Evolutionary conservation across 1,140 invertebrate genomes (phyloP).

Genomic region (Gonatopus flavifemur): DNA sequence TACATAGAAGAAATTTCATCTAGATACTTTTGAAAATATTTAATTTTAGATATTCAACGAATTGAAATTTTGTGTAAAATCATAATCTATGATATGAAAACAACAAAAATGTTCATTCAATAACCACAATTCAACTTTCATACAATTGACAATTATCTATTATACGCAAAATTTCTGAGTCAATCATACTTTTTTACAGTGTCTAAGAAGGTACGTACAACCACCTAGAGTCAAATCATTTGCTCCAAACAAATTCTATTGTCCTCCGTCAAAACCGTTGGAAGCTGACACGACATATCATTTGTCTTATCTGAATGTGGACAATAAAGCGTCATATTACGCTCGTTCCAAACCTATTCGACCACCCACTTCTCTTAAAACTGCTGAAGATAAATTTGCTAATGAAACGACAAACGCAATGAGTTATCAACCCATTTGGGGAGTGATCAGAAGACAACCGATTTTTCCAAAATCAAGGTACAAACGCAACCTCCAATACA

Average conservation of each 20-base stretch:
- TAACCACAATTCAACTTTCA: conserved; percentile 10
- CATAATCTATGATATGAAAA: no score
- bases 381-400: conserved; percentile 38
- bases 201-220: conserved; percentile 60
- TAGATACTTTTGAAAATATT: no score
- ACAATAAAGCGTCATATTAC: conserved; percentile 29
- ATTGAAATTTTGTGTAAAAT: not conserved
- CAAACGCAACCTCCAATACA: not conserved
- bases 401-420: conserved; percentile 43
- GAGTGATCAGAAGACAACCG: conserved; percentile 35
- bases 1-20: no score
- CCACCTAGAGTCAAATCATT: conserved; percentile 59
- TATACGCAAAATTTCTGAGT: conserved; percentile 10
- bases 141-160: not conserved
- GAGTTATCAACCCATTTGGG: conserved; percentile 40
- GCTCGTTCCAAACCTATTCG: conserved; percentile 40
- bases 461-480: conserved; percentile 43
- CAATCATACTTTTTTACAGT: conserved; percentile 25
- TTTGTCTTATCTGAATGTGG: conserved; percentile 58
- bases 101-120: no score
- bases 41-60: no score
- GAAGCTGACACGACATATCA: conserved; percentile 63
- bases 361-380: conserved; percentile 42
- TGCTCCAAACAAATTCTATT: conserved; percentile 55
- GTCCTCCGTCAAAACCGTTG: conserved; percentile 55